Conservation (phyloP, 92 coral and sea anemone species). For the Palythoa grandis region DNA sequence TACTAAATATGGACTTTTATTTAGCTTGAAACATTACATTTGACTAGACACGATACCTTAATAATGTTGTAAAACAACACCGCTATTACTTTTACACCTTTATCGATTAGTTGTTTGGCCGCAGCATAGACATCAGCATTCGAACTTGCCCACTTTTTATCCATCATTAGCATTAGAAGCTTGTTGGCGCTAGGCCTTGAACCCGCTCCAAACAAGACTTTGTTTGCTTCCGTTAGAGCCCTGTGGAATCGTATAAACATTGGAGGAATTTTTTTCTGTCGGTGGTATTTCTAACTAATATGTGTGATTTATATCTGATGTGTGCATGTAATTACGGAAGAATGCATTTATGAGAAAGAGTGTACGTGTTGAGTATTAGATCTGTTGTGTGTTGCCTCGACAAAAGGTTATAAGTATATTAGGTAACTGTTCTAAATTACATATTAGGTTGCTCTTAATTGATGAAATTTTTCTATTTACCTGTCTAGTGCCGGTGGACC, state of each 20-base stretch:
- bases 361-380: too few species aligned
- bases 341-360: too few species aligned
- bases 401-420: too few species aligned
- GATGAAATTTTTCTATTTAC: background rate
- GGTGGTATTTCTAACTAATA: background rate
- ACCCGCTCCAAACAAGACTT: constrained; percentile 13
- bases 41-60: background rate
- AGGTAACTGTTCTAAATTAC: too few species aligned
- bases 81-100: constrained; percentile 30
- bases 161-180: constrained; percentile 8
- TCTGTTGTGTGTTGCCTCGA: too few species aligned
- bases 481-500: constrained; percentile 16
- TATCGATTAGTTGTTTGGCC: background rate
- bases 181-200: background rate
- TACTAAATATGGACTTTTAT: too few species aligned
- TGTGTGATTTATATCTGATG: too few species aligned
- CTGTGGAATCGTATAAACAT: background rate
- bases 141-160: constrained; percentile 9
- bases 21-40: too few species aligned
- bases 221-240: constrained; percentile 1
- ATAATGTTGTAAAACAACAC: constrained; percentile 4
- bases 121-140: constrained; percentile 23
- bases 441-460: too few species aligned
- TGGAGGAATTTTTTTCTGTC: background rate
- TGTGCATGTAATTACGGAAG: too few species aligned